phyloP scores from a whole-genome alignment of 2,113 vertebrate species.

The Scomber colias region DNA sequence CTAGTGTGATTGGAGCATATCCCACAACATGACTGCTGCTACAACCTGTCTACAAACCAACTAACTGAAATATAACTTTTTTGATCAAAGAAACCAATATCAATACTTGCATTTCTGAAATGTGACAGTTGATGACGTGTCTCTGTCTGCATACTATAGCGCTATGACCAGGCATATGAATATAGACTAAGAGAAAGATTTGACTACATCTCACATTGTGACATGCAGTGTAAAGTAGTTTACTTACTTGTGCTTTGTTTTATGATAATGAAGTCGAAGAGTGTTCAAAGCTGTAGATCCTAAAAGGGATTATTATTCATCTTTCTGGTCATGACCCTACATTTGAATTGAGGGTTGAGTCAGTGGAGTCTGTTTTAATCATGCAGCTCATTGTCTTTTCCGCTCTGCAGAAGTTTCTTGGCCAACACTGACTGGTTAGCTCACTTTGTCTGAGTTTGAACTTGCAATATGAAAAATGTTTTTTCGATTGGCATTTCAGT shows the following conservation, averaged over 20 bases:
- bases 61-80: too few species aligned
- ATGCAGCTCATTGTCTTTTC: constrained; percentile 44
- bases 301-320: constrained; percentile 31
- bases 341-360: constrained; percentile 22
- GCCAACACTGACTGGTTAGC: constrained; percentile 34
- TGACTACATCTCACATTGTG: too few species aligned
- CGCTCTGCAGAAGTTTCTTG: constrained; percentile 23
- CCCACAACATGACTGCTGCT: too few species aligned
- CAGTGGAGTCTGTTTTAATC: constrained; percentile 41
- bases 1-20: too few species aligned
- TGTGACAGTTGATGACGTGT: too few species aligned
- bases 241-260: constrained; percentile 15
- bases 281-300: neutral
- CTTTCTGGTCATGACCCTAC: constrained; percentile 14
- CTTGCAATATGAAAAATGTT: constrained; percentile 64
- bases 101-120: too few species aligned
- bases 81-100: too few species aligned
- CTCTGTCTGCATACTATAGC: too few species aligned
- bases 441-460: constrained; percentile 58
- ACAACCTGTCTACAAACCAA: too few species aligned
- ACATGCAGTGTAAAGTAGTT: too few species aligned
- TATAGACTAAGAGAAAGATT: too few species aligned
- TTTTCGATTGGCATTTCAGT: constrained; percentile 72
- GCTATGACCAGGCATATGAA: too few species aligned
- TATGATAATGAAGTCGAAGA: constrained; percentile 13